Base-by-base conservation (phyloP, 2,113 vertebrate species). In the Tachysurus vachellii region DNA sequence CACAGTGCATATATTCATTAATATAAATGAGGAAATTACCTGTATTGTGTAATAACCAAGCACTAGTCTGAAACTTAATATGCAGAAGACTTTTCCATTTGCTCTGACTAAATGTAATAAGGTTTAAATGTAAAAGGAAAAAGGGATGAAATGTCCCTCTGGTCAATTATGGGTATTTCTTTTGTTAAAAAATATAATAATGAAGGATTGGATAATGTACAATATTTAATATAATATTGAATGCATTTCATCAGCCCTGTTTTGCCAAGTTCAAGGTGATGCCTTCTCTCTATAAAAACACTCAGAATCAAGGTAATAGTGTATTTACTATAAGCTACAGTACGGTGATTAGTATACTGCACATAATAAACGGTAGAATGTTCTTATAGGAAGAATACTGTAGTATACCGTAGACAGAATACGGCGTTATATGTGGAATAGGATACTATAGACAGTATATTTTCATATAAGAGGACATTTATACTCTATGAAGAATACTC, bases 31-130 rank as follows among this genome's bases (percentile, higher is more conserved):
- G 23, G 26, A 42, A 71, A 76, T 76, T 62, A 28, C 17, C 14
- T 28, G 23, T 61, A 62, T 21, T 68, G 28, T 68, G 57, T 61
- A 47, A 76, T 19, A 85, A 62, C 26, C 70, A 21, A 50, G 36
- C 36, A 17, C 3, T 57, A 19, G 31, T 19, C 28, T 42, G 71
- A n/a, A 59, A 57, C 19, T 17, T 11, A 79, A 54, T 56, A 73
- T 75, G 44, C 64, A 53, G 21, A 36, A 81, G 56, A 81, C 79
- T 75, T 75, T 23, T 21, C 42, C 21, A 76, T 76, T 26, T 76
- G 44, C 44, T 75, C 50, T 54, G 75, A 53, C 75, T 77, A 8
- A 77, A 54, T 10, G 14, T 17, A 77, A 54, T 54, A 76, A n/a
- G 11, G 75, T 54, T 54, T 54, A 54, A 26, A 28, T n/a, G 50